Conservation (phyloP, 2,888 invertebrate species). For the Ectemnius cavifrons region DNA sequence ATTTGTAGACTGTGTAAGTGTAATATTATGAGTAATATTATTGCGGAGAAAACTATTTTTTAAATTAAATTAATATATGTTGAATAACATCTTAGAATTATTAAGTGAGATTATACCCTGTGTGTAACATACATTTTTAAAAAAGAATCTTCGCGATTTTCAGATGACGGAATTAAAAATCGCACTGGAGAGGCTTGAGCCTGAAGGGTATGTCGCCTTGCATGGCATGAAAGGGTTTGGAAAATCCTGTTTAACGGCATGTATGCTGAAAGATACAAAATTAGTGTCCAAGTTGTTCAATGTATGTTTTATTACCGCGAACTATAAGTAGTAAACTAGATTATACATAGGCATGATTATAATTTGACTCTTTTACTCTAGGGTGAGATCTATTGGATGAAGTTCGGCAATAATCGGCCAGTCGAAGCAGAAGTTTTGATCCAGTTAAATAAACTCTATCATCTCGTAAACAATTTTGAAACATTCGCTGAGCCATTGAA, state of each 20-base stretch:
- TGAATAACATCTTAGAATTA: not conserved
- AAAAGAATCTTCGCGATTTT: constrained; percentile 36
- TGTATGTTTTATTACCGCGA: constrained; percentile 61
- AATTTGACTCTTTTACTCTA: constrained; percentile 58
- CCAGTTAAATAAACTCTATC: constrained; percentile 71
- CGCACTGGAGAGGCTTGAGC: constrained; percentile 78
- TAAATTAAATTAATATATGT: not conserved
- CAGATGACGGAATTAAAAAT: constrained; percentile 80
- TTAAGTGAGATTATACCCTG: constrained; percentile 4
- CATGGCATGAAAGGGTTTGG: constrained; percentile 89
- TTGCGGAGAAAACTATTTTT: not conserved
- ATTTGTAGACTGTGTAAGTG: constrained; percentile 51
- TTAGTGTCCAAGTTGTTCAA: constrained; percentile 80
- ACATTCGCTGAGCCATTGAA: constrained; percentile 55
- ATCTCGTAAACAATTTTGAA: constrained; percentile 69
- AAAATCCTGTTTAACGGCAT: constrained; percentile 84
- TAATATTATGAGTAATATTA: constrained; percentile 4
- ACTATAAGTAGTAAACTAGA: not conserved
- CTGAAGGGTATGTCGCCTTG: constrained; percentile 82
- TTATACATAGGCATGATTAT: not conserved
- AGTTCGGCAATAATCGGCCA: constrained; percentile 75
- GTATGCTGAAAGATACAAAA: constrained; percentile 79
- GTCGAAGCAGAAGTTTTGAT: constrained; percentile 71
- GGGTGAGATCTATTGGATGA: constrained; percentile 79
- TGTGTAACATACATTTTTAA: constrained; percentile 7